Conservation (phyloP, 2,888 invertebrate genomes). For the Sarcophaga variegata region DNA sequence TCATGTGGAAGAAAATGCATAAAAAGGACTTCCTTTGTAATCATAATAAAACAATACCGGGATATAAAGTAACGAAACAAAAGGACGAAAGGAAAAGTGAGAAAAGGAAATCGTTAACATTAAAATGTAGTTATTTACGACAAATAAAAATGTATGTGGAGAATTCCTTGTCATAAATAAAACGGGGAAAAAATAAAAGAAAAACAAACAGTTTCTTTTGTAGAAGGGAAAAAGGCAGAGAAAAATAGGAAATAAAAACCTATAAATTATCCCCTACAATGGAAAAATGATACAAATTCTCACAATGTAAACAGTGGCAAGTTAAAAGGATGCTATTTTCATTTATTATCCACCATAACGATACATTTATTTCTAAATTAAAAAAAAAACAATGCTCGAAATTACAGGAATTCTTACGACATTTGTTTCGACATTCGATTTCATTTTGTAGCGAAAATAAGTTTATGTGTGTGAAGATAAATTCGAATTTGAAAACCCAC, state of each 20-base stretch:
- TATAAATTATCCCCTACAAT: neutral
- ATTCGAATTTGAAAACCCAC: too few species aligned
- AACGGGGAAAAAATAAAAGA: neutral
- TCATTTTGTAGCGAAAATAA: too few species aligned
- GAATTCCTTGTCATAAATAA: slow-evolving; percentile 12
- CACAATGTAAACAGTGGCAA: neutral
- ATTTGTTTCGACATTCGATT: too few species aligned
- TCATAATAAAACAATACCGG: neutral
- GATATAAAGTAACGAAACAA: neutral
- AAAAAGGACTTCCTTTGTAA: neutral
- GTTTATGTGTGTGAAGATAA: too few species aligned
- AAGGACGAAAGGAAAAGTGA: neutral
- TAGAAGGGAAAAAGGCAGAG: neutral
- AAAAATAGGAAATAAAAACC: neutral
- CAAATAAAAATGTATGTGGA: neutral
- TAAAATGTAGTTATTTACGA: slow-evolving; percentile 33
- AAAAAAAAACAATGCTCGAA: too few species aligned
- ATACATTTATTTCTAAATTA: too few species aligned
- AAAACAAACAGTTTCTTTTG: neutral
- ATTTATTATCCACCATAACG: neutral
- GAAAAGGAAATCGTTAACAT: slow-evolving; percentile 22
- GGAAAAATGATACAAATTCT: neutral
- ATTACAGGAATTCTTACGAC: too few species aligned
- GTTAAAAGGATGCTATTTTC: neutral
- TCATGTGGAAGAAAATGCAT: neutral